phyloP scores from a whole-genome alignment of 2,113 vertebrate species.

The Orthonyx spaldingii region DNA sequence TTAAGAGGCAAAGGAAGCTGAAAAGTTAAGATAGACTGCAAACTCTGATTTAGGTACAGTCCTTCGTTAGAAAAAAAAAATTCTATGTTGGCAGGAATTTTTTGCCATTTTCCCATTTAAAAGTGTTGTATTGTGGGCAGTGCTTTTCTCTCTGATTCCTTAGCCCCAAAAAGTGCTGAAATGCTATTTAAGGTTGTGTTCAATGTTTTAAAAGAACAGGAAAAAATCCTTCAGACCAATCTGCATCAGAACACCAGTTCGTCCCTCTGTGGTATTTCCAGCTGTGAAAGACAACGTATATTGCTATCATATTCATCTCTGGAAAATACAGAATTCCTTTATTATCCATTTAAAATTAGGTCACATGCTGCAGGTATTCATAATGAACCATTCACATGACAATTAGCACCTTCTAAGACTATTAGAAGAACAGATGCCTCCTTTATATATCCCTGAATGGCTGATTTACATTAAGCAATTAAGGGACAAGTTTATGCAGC shows the following conservation, averaged over 20 bases:
- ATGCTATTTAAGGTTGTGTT: neutral
- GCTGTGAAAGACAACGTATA: neutral
- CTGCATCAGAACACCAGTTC: neutral
- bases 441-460: neutral
- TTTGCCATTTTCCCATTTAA: neutral
- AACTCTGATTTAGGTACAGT: neutral
- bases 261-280: neutral
- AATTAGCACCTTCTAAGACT: neutral
- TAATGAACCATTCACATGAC: neutral
- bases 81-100: accelerated
- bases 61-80: neutral
- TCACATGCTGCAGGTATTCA: neutral
- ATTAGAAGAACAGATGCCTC: neutral
- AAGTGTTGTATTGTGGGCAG: neutral
- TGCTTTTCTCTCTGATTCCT: neutral
- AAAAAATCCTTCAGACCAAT: neutral
- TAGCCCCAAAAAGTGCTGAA: neutral
- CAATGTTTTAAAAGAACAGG: neutral
- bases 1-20: neutral
- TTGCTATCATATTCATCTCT: neutral
- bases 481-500: neutral
- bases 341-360: neutral
- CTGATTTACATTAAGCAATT: neutral
- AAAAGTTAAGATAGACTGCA: neutral
- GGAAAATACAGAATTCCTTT: neutral